phyloP scores from a whole-genome alignment of 2,888 invertebrate genomes.

The Apotomis capreana region DNA sequence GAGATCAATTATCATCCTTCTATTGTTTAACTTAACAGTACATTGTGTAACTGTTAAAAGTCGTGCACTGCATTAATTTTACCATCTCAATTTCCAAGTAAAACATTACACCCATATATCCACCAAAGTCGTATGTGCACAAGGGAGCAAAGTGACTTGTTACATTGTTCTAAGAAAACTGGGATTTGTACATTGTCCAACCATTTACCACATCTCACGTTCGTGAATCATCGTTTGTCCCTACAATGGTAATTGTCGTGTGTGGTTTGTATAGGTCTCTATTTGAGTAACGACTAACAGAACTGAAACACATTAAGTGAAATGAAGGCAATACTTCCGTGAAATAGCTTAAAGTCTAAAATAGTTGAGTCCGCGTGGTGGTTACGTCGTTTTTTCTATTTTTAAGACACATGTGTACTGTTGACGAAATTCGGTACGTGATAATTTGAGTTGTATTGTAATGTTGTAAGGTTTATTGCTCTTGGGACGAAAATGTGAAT shows the following conservation, averaged over 20 bases:
- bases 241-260: slow-evolving; percentile 17
- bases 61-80: slow-evolving; percentile 5
- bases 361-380: not conserved
- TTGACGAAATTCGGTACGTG: slow-evolving; percentile 21
- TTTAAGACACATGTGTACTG: slow-evolving; percentile 45
- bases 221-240: slow-evolving; percentile 37
- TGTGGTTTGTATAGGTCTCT: slow-evolving; percentile 11
- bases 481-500: not conserved
- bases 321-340: not conserved
- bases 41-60: not conserved
- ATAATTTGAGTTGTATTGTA: slow-evolving; percentile 2
- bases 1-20: not conserved
- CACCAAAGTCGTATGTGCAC: not conserved
- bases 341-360: not conserved
- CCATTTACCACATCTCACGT: slow-evolving; percentile 22
- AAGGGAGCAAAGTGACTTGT: not conserved
- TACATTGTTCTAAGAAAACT: not conserved
- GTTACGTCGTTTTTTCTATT: slow-evolving; percentile 7
- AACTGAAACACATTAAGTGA: not conserved
- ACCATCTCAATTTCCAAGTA: not conserved
- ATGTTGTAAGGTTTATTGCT: not conserved
- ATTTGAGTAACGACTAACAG: not conserved
- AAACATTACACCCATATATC: not conserved
- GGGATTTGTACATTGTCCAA: slow-evolving; percentile 4
- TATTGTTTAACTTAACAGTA: not conserved